Conservation (phyloP, 2,888 invertebrate species). For the Melanophora roralis region DNA sequence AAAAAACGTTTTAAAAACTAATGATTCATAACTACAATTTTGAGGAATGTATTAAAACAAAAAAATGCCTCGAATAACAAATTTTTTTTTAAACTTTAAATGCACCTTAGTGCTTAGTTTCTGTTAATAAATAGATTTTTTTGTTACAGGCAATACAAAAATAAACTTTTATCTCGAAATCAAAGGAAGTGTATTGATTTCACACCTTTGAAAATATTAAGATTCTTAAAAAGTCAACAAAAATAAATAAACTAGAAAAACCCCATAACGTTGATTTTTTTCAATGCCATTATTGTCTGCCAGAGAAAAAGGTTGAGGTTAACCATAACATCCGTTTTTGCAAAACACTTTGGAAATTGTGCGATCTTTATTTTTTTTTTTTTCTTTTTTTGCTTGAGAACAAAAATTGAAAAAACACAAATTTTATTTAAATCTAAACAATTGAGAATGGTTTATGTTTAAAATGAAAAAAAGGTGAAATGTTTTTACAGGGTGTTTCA, state of each 20-base stretch:
- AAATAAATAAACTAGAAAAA: slow-evolving; percentile 1
- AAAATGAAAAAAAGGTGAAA: slow-evolving; percentile 4
- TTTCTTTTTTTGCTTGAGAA: slow-evolving; percentile 17
- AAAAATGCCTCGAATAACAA: too few relatives aligned
- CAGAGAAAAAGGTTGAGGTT: slow-evolving; percentile 71
- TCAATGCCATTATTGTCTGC: slow-evolving; percentile 24
- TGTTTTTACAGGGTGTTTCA: slow-evolving; percentile 1
- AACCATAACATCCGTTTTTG: slow-evolving; percentile 71
- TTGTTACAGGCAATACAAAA: neutral
- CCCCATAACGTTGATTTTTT: neutral
- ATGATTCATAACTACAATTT: too few relatives aligned
- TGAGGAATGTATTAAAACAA: too few relatives aligned
- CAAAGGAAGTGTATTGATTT: slow-evolving; percentile 44
- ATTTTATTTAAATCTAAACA: neutral
- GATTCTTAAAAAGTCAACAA: neutral
- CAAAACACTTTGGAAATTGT: slow-evolving; percentile 35
- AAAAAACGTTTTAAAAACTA: too few relatives aligned
- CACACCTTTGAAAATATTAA: slow-evolving; percentile 42
- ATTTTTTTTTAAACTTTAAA: neutral
- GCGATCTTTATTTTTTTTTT: neutral
- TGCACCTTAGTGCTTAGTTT: neutral
- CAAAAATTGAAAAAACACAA: slow-evolving; percentile 1
- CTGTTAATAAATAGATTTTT: neutral
- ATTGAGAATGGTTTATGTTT: slow-evolving; percentile 9
- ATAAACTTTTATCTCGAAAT: slow-evolving; percentile 15